phyloP scores from a whole-genome alignment of 2,797 vertebrate genomes.

The Echiichthys vipera region DNA sequence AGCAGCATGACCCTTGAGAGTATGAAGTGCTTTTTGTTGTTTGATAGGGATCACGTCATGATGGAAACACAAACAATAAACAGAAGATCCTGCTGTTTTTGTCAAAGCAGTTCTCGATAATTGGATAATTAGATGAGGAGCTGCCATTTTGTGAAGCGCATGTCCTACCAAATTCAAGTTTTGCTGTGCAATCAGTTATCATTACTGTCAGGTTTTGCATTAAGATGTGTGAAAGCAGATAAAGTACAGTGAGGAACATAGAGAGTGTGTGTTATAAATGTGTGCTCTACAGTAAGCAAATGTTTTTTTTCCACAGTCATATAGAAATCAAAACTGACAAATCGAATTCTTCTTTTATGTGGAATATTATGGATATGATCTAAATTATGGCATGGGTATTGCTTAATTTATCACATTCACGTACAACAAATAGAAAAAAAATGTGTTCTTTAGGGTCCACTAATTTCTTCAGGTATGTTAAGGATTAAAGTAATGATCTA shows the following conservation, averaged over 20 bases:
- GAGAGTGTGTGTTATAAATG: background rate
- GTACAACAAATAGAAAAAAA: background rate
- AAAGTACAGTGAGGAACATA: background rate
- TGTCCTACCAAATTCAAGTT: constrained; percentile 16
- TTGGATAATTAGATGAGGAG: constrained; percentile 17
- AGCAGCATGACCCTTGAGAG: background rate
- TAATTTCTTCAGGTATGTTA: background rate
- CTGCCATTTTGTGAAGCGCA: constrained; percentile 26
- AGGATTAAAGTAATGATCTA: background rate
- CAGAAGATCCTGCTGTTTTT: constrained; percentile 31
- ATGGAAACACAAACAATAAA: constrained; percentile 27
- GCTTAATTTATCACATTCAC: background rate
- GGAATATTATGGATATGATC: background rate
- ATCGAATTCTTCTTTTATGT: background rate
- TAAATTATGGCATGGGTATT: background rate
- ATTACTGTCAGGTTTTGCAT: constrained; percentile 14
- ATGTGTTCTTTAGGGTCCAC: background rate
- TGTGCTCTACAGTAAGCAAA: no score
- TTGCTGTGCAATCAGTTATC: constrained; percentile 10
- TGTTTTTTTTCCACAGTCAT: background rate
- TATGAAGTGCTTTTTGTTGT: constrained; percentile 7
- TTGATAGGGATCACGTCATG: constrained; percentile 26
- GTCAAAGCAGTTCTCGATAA: constrained; percentile 35
- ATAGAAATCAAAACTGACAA: background rate
- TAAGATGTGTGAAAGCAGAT: background rate